Base-by-base conservation (phyloP, 2,797 vertebrate species). In the Hephaestus fuliginosus region DNA sequence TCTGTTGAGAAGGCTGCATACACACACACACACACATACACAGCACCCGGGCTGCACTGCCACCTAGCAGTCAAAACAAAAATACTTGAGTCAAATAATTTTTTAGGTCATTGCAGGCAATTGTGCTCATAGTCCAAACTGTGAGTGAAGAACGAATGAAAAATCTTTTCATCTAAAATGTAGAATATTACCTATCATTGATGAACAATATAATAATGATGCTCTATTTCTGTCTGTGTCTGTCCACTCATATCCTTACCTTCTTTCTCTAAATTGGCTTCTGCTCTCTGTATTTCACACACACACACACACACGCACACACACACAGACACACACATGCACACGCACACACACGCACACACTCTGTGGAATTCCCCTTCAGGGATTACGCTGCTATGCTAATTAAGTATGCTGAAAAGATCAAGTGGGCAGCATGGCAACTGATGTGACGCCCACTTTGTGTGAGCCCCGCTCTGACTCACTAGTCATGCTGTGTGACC, bases 21-120 rank as follows among this genome's bases (percentile, higher is more conserved):
- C 36, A 48, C 52, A 30, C 41, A 70, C 49, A 61, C 30, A 66
- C 57, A 63, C 4, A 57, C 8, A 56, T 17, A 55, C 6, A 48
- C 46, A 78, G 15, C 44, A 28, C 69, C 76, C 80, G 80, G 76
- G 81, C 74, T 64, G 65, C 89, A 91, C 86, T 90, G 92, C 93
- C 93, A 91, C 74, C 94, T 91, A 92, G 89, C 85, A 89, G 91
- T 58, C 76, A 80, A 76, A 74, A 33, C 2, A 33, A 71, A 82
- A 87, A 85, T 74, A 65, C 41, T 60, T 56, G 2, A 61, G 56
- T n/a, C 39, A 36, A 68, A 65, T 58, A 0, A 5, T 48, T 61
- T 53, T 78, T 79, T 22, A 65, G 25, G 76, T 63, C 53, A 74
- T 17, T 64, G 67, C 68, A 78, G 69, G 48, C 1, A 61, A 14